Base-by-base conservation (phyloP, 2,113 vertebrate species). In the Oophaga pumilio region DNA sequence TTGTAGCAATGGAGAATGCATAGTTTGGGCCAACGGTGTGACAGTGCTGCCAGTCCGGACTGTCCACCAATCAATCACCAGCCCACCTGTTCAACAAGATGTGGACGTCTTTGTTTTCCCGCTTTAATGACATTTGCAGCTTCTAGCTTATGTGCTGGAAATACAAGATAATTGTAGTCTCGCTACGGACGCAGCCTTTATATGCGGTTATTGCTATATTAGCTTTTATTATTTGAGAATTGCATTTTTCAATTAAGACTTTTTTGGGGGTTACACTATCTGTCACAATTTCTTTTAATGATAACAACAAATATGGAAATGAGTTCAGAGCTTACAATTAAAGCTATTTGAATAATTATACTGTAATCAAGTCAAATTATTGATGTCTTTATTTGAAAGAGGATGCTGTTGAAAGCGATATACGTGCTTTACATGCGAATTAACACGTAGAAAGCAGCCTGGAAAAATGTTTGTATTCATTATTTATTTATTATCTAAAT, bases 291-390 rank as follows among this genome's bases (percentile, higher is more conserved):
- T 89, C 90, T 91, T 92, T 92, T 90, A 93, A 93, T 91, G 89
- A 90, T 90, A 92, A 93, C 86, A 92, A 89, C 0, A 0, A 90
- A 92, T 92, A 92, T 60, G 89, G 89, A 94, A 94, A 95, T 93
- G 92, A 95, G 90, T 88, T 87, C 66, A 90, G 89, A 88, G 89
- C 85, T 91, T 89, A 91, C 93, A 93, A 95, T 93, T 93, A 94
- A 92, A 90, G 88, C 90, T 92, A 94, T 93, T 94, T 93, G 90
- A 95, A 95, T 95, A 95, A 95, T 95, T 94, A 91, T 74, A 92
- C 92, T 91, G 92, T 91, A 94, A 93, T 95, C 93, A 95, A 93
- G 91, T 92, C 91, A 90, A 95, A 95, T 94, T 93, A 93, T 89
- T 84, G 90, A 92, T 91, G 94, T 85, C 90, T 94, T 93, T 93